A percentile compares a stretch with the other conserved stretches of the same genome.
Evolutionary conservation across 1,140 invertebrate species (phyloP).

Genomic region (Propsilocerus akamusi): DNA sequence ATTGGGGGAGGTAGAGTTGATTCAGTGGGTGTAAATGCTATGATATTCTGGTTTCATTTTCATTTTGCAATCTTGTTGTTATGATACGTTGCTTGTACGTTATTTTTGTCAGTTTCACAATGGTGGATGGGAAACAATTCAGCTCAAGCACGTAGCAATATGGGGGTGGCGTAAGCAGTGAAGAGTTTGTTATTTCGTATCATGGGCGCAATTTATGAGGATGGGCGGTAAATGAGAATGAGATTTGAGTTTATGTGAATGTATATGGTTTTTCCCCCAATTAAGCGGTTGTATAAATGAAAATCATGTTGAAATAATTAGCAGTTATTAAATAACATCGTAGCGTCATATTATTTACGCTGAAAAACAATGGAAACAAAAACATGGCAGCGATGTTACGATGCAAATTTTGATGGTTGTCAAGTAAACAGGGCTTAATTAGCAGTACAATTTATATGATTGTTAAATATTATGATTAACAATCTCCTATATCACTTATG

Average conservation of each 20-base stretch:
- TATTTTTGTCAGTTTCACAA: background rate
- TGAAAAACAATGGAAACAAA: no score
- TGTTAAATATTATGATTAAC: no score
- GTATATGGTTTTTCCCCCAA: background rate
- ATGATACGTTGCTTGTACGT: background rate
- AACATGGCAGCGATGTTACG: no score
- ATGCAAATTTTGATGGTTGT: no score
- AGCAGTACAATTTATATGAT: no score
- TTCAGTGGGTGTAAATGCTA: no score
- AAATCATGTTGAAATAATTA: constrained; percentile 2
- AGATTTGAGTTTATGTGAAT: background rate
- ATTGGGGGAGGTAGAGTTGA: no score
- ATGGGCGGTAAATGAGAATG: background rate
- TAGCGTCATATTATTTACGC: no score
- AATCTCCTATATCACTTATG: no score
- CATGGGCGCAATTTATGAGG: background rate
- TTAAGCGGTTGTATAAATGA: background rate
- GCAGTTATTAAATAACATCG: constrained; percentile 1
- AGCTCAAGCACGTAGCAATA: background rate
- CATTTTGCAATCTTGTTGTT: constrained; percentile 1
- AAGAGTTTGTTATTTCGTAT: background rate
- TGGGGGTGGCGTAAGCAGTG: background rate
- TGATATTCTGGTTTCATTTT: background rate
- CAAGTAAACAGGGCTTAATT: no score
- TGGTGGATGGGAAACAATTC: background rate